phyloP scores from a whole-genome alignment of 1,140 invertebrate species.

The Solenopsis invicta region DNA sequence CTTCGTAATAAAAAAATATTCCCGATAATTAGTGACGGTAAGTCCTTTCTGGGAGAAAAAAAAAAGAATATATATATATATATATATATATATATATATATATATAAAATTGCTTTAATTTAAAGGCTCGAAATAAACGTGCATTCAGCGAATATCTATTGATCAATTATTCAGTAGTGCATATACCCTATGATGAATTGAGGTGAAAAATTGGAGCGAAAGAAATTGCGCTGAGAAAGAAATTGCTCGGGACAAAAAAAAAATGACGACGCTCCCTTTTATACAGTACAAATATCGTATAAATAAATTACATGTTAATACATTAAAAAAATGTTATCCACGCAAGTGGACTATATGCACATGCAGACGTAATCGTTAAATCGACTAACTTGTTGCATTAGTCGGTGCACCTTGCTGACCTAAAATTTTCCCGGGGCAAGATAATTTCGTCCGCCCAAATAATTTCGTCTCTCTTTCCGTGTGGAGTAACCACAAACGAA shows the following conservation, averaged over 20 bases:
- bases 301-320: neutral
- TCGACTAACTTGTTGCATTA: conserved; percentile 26
- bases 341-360: neutral
- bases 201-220: neutral
- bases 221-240: neutral
- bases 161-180: conserved; percentile 16
- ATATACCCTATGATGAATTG: neutral
- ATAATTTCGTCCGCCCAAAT: neutral
- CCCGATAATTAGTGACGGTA: neutral
- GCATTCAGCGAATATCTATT: neutral
- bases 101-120: conserved; percentile 14
- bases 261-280: neutral
- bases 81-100: no score
- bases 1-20: conserved; percentile 6
- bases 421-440: neutral
- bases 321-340: conserved; percentile 3
- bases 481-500: neutral
- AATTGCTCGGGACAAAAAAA: neutral
- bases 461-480: neutral
- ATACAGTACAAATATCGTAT: neutral
- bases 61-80: no score
- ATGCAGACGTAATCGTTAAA: neutral
- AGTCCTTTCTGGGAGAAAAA: neutral
- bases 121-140: neutral
- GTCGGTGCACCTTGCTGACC: neutral